These are phyloP conservation scores for Hypena proboscidalis DNA, from an alignment of 2,888 invertebrate genomes.

Conservation along the genomic window DNA sequence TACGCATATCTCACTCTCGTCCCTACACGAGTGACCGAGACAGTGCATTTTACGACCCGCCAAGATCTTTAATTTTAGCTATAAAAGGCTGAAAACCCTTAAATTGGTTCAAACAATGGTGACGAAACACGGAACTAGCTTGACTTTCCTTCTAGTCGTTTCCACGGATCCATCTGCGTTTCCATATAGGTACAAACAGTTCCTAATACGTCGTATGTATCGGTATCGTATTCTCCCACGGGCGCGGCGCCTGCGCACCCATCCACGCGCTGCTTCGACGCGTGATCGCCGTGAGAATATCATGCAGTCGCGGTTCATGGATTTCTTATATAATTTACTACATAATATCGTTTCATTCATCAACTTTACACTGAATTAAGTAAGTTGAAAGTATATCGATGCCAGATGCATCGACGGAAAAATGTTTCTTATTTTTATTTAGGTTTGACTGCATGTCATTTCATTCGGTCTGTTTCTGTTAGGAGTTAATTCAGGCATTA, in stretches of 20 bases:
- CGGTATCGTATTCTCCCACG: constrained; percentile 58
- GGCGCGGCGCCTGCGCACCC: constrained; percentile 55
- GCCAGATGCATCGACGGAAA: too few species aligned
- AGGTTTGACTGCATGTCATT: too few species aligned
- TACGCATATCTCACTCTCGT: too few species aligned
- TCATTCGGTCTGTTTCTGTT: too few species aligned
- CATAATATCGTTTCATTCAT: constrained; percentile 18
- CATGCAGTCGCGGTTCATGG: constrained; percentile 69
- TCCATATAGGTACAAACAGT: constrained; percentile 49
- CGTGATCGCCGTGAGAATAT: constrained; percentile 80
- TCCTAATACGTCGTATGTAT: constrained; percentile 39
- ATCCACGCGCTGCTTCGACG: constrained; percentile 54
- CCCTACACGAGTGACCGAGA: too few species aligned
- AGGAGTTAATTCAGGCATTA: too few species aligned
- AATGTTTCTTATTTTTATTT: too few species aligned
- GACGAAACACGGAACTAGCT: not conserved
- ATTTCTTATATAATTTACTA: constrained; percentile 52
- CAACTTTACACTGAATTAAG: constrained; percentile 2
- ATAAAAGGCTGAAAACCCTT: too few species aligned
- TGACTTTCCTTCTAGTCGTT: not conserved
- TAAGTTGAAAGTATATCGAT: not conserved
- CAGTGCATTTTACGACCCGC: too few species aligned
- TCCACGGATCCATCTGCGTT: constrained; percentile 16
- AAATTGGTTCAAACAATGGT: too few species aligned
- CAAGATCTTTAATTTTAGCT: too few species aligned